A percentile compares a stretch with the other conserved stretches of the same genome.
Evolutionary conservation across 2,113 vertebrate genomes (phyloP).

Genomic region (Macrotis lagotis): DNA sequence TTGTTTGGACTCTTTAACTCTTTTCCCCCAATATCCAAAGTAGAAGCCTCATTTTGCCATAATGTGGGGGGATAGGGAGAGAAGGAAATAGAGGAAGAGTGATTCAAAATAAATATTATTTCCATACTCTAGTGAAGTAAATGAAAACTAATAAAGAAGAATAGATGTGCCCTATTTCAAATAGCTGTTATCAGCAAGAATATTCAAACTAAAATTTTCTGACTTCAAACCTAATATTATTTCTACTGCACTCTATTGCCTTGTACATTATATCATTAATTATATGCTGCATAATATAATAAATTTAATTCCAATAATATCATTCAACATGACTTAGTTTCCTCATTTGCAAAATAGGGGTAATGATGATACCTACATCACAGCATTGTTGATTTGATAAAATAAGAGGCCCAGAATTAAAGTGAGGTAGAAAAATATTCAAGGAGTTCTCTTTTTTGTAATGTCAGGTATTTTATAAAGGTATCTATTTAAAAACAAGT

Average conservation of each 20-base stretch:
- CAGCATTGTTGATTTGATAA: background rate
- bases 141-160: background rate
- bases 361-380: background rate
- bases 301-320: too few species aligned
- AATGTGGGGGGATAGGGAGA: background rate
- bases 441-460: too few species aligned
- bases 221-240: background rate
- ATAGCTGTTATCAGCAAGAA: background rate
- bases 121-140: background rate
- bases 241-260: background rate
- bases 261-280: accelerated
- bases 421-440: too few species aligned
- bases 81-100: background rate
- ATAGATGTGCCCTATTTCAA: background rate
- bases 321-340: background rate
- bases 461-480: too few species aligned
- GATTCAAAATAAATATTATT: background rate
- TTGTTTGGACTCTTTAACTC: background rate
- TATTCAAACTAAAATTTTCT: background rate
- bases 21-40: background rate
- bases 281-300: too few species aligned
- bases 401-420: background rate
- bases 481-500: too few species aligned
- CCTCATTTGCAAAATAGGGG: background rate
- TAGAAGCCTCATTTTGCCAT: background rate